phyloP scores from a whole-genome alignment of 2,888 invertebrate genomes.

The Cordylochernes scorpioides region DNA sequence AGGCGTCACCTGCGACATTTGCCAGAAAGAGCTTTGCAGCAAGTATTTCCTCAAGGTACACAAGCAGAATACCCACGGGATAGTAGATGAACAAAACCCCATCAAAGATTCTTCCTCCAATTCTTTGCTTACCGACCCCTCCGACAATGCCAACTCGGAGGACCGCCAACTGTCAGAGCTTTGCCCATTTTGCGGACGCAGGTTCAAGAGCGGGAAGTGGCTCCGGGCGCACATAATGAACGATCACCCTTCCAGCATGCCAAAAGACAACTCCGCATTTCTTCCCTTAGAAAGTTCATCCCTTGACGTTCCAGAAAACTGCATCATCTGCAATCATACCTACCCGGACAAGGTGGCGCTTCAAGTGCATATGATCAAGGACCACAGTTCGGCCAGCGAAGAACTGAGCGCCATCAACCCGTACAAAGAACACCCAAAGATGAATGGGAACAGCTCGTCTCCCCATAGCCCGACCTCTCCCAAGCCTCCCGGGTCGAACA shows the following conservation, averaged over 20 bases:
- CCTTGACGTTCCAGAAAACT: conserved; percentile 14
- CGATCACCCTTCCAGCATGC: conserved; percentile 43
- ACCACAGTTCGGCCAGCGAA: conserved; percentile 18
- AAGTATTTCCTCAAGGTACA: conserved; percentile 91
- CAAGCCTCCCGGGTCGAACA: conserved; percentile 19
- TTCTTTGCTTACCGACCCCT: conserved; percentile 14
- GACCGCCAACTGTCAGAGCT: conserved; percentile 28
- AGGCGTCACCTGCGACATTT: conserved; percentile 83
- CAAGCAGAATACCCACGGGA: conserved; percentile 90
- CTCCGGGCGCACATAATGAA: conserved; percentile 56
- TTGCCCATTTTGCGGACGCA: conserved; percentile 56
- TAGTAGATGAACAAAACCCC: conserved; percentile 39
- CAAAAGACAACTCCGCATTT: conserved; percentile 32
- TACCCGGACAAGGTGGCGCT: conserved; percentile 22
- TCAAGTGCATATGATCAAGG: conserved; percentile 26
- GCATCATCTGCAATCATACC: conserved; percentile 22
- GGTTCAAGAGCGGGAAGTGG: conserved; percentile 66
- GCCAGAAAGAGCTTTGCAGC: conserved; percentile 90
- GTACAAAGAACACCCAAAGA: conserved; percentile 8
- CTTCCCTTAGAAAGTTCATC: too few relatives aligned
- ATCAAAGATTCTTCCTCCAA: conserved; percentile 8
- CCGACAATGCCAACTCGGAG: conserved; percentile 13
- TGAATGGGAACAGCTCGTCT: conserved; percentile 6
- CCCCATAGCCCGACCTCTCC: conserved; percentile 2
- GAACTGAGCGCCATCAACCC: conserved; percentile 11